Evolutionary conservation across 2,888 invertebrate species (phyloP).

Genomic region (Drosophila mulleri): DNA sequence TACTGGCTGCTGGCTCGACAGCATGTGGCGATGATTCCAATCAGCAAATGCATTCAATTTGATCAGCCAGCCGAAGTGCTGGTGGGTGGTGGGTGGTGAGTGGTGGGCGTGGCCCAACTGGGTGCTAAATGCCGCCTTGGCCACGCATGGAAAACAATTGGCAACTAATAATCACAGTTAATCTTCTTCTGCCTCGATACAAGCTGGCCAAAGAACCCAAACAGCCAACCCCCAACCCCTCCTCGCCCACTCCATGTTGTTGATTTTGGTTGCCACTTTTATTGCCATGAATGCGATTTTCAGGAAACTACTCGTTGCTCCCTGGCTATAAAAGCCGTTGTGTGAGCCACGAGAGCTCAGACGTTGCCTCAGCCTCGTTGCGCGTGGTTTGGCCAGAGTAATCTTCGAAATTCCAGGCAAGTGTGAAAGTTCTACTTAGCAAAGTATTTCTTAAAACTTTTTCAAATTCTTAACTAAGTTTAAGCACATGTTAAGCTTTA

Average conservation of each 20-base stretch:
- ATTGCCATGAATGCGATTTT: slow-evolving; percentile 48
- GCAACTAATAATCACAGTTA: slow-evolving; percentile 83
- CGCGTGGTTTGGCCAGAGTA: slow-evolving; percentile 32
- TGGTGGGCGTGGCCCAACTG: slow-evolving; percentile 41
- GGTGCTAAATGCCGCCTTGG: slow-evolving; percentile 67
- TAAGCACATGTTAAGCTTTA: not conserved
- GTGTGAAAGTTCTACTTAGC: slow-evolving; percentile 21
- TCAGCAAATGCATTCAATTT: slow-evolving; percentile 85
- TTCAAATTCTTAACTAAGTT: not conserved
- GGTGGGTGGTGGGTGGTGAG: slow-evolving; percentile 27
- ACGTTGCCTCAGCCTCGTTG: slow-evolving; percentile 42
- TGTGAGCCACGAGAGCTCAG: slow-evolving; percentile 45
- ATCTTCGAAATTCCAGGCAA: slow-evolving; percentile 26
- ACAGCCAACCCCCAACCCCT: not conserved
- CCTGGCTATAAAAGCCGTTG: slow-evolving; percentile 61
- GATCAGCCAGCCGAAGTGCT: slow-evolving; percentile 64
- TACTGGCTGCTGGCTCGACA: not conserved
- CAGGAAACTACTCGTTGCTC: slow-evolving; percentile 49
- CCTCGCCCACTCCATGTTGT: not conserved
- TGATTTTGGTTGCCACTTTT: slow-evolving; percentile 33
- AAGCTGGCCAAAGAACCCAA: not conserved
- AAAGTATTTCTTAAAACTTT: not conserved
- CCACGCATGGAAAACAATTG: slow-evolving; percentile 79
- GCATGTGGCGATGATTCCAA: slow-evolving; percentile 83
- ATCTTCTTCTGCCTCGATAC: slow-evolving; percentile 65